These are phyloP conservation scores for Trichoplusia ni DNA, from an alignment of 1,140 invertebrate species.

Conservation along the genomic window DNA sequence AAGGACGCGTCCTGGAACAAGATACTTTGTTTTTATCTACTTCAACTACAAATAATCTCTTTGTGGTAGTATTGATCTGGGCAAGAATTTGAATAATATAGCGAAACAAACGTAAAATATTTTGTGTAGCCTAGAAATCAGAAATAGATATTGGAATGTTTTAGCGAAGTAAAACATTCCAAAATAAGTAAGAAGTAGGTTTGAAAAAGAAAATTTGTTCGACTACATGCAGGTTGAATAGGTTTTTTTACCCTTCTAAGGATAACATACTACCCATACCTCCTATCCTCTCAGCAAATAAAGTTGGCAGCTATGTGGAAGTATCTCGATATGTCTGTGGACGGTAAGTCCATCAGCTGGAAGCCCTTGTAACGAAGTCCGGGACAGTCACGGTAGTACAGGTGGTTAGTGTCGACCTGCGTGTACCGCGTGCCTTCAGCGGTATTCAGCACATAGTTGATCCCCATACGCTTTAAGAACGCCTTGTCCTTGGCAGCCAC, in stretches of 20 bases:
- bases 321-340: constrained; percentile 89
- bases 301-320: constrained; percentile 90
- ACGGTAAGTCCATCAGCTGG: constrained; percentile 88
- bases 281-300: constrained; percentile 89
- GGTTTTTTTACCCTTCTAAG: no score
- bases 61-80: no score
- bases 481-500: constrained; percentile 89
- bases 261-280: constrained; percentile 89
- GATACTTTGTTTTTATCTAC: background rate
- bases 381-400: constrained; percentile 87
- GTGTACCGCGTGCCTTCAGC: constrained; percentile 90
- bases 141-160: no score
- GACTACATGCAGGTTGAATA: no score
- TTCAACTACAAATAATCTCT: background rate
- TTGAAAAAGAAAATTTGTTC: no score
- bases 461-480: constrained; percentile 88
- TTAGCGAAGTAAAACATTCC: no score
- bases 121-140: no score
- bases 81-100: no score
- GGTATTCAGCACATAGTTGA: constrained; percentile 94
- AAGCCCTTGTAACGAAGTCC: constrained; percentile 91
- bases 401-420: constrained; percentile 89
- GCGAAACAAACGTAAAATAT: no score
- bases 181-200: no score
- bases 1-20: constrained; percentile 86